Conservation (phyloP, 2,113 vertebrate species). For the Corvus moneduloides region DNA sequence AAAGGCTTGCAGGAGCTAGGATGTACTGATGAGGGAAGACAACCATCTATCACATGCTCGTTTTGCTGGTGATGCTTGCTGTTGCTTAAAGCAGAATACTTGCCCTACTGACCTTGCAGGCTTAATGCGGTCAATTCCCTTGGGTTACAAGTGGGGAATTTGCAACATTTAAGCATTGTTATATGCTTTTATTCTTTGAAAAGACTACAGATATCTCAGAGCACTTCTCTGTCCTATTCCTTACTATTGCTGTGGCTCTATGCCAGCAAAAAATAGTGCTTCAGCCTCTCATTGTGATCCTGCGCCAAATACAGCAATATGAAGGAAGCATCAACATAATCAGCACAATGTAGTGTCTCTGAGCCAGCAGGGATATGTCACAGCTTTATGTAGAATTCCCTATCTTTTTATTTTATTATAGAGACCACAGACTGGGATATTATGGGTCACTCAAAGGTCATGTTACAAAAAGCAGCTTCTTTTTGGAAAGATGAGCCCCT, state of each 20-base stretch:
- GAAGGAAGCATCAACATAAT: constrained; percentile 75
- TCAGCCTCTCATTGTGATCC: constrained; percentile 70
- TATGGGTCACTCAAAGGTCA: constrained; percentile 71
- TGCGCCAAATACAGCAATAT: constrained; percentile 75
- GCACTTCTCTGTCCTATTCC: background rate
- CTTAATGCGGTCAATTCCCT: background rate
- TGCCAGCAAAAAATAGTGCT: constrained; percentile 67
- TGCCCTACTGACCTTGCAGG: background rate
- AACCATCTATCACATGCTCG: background rate
- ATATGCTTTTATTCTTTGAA: constrained; percentile 7
- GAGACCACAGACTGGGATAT: constrained; percentile 71
- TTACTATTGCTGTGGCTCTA: constrained; percentile 45
- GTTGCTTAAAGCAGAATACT: background rate
- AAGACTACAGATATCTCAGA: background rate
- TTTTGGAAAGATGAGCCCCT: constrained; percentile 51
- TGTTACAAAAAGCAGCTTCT: constrained; percentile 57
- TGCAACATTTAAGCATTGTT: background rate
- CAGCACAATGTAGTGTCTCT: constrained; percentile 66
- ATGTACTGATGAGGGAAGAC: background rate
- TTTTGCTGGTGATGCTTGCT: background rate
- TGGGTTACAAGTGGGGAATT: background rate
- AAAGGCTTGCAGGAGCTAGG: background rate
- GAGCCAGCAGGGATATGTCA: constrained; percentile 75
- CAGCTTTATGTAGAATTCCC: constrained; percentile 63
- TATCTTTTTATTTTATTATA: constrained; percentile 74